phyloP scores from a whole-genome alignment of 2,113 vertebrate species.

The Apaloderma vittatum region DNA sequence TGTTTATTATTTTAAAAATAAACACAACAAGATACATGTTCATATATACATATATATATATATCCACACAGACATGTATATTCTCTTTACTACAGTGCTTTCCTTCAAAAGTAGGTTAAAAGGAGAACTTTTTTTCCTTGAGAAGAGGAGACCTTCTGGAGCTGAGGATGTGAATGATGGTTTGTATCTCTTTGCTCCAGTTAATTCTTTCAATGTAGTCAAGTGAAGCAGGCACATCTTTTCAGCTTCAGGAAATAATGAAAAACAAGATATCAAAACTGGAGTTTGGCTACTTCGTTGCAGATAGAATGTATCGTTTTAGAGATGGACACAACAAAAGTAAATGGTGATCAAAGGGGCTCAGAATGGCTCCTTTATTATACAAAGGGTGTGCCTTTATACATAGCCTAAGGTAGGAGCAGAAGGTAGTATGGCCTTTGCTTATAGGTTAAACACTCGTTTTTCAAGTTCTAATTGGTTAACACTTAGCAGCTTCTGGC shows the following conservation, averaged over 20 bases:
- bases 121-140: neutral
- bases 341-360: no score
- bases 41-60: no score
- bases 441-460: no score
- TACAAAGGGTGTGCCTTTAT: no score
- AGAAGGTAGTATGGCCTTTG: no score
- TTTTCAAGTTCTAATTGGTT: no score
- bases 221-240: neutral
- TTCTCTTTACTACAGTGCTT: neutral
- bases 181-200: neutral
- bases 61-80: rapidly evolving
- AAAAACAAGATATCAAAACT: neutral
- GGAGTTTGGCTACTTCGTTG: neutral
- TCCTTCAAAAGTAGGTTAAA: neutral
- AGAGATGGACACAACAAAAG: no score
- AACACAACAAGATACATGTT: neutral
- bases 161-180: neutral
- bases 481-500: no score
- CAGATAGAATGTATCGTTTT: no score
- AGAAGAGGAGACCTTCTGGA: neutral
- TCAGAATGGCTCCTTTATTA: no score
- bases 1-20: neutral
- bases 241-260: neutral
- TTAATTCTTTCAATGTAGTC: neutral
- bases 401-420: no score